phyloP scores from a whole-genome alignment of 1,140 invertebrate species.

The Tetragnatha versicolor region DNA sequence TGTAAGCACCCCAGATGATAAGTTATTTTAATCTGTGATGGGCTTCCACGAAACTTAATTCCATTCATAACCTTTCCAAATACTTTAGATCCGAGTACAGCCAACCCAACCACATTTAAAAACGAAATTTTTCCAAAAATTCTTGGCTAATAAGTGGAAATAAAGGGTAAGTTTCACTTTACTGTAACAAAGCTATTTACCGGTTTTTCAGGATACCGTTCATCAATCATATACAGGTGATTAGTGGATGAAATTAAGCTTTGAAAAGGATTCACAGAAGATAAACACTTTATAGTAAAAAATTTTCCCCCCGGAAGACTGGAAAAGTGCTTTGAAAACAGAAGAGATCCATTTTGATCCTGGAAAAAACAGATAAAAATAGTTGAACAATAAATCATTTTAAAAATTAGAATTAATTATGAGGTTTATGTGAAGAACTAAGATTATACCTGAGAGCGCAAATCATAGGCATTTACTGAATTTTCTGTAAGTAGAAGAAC shows the following conservation, averaged over 20 bases:
- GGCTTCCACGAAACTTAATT: not conserved
- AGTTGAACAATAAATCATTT: not conserved
- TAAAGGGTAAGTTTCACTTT: not conserved
- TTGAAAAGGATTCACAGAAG: conserved; percentile 8
- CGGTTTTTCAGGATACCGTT: conserved; percentile 25
- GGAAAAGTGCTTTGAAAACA: conserved; percentile 15
- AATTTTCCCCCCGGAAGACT: not conserved
- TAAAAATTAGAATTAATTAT: not conserved
- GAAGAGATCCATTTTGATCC: not conserved
- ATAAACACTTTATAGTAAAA: not conserved
- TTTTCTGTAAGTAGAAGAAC: not conserved
- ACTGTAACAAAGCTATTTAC: not conserved
- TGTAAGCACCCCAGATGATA: not conserved
- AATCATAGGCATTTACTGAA: not conserved
- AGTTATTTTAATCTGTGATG: not conserved
- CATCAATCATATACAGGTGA: conserved; percentile 23
- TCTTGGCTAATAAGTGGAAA: not conserved
- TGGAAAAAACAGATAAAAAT: not conserved
- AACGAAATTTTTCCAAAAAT: not conserved
- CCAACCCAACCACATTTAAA: not conserved
- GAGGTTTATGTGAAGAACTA: not conserved
- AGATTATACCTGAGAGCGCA: not conserved
- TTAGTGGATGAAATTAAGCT: not conserved
- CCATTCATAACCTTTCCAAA: not conserved
- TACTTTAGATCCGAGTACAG: not conserved